These are phyloP conservation scores for Melanophora roralis DNA, from an alignment of 2,888 invertebrate genomes.

Conservation along the genomic window DNA sequence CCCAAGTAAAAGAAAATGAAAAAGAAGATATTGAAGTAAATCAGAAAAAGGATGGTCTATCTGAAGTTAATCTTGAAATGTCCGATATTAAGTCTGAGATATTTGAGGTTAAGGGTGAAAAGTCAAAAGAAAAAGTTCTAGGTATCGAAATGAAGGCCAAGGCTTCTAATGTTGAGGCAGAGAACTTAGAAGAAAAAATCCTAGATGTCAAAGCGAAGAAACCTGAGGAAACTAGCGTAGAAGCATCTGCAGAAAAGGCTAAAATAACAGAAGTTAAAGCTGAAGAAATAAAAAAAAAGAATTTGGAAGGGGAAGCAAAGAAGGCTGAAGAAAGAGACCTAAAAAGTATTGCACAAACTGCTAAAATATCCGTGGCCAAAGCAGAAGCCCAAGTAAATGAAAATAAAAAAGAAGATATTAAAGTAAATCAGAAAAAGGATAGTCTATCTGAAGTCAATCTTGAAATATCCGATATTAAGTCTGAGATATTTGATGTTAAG, in stretches of 20 bases:
- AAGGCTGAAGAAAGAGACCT: background rate
- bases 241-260: background rate
- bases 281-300: constrained; percentile 50
- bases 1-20: constrained; percentile 18
- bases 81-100: background rate
- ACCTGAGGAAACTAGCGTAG: constrained; percentile 4
- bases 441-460: background rate
- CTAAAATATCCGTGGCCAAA: constrained; percentile 12
- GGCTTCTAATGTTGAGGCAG: constrained; percentile 30
- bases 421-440: background rate
- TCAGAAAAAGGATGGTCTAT: background rate
- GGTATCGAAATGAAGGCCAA: constrained; percentile 31
- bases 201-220: constrained; percentile 22
- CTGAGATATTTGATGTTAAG: background rate
- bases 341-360: background rate
- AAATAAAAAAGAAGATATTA: background rate
- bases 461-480: background rate
- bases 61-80: background rate
- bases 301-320: constrained; percentile 13
- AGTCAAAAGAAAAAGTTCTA: constrained; percentile 38
- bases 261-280: constrained; percentile 47
- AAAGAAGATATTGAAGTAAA: background rate
- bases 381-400: constrained; percentile 20
- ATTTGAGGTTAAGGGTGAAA: background rate
- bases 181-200: background rate